phyloP scores from a whole-genome alignment of 2,797 vertebrate species.

The Urocyon cinereoargenteus region DNA sequence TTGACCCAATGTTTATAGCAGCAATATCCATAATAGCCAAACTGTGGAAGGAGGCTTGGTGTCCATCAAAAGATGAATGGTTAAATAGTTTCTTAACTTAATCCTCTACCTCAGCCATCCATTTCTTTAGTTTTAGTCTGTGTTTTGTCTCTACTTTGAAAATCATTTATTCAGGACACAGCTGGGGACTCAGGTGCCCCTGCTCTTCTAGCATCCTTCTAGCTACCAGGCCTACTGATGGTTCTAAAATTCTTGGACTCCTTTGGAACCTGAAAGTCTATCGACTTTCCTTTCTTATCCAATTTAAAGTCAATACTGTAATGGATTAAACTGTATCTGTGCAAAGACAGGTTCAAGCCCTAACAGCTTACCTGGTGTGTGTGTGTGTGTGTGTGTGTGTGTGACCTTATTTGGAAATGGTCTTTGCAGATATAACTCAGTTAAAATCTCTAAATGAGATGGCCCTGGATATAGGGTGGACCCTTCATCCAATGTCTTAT shows the following conservation, averaged over 20 bases:
- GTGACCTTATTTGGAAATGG: background rate
- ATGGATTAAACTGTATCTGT: background rate
- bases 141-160: background rate
- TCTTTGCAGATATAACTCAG: background rate
- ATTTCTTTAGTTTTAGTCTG: background rate
- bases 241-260: background rate
- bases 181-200: background rate
- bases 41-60: too few species aligned
- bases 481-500: background rate
- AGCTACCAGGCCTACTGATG: background rate
- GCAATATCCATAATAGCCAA: too few species aligned
- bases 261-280: background rate
- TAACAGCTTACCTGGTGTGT: background rate
- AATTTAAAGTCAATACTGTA: background rate
- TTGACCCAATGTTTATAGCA: background rate
- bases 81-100: background rate
- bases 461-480: background rate
- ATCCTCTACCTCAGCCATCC: background rate
- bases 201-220: background rate
- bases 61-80: too few species aligned
- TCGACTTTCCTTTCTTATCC: background rate
- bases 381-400: background rate
- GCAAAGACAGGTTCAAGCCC: background rate
- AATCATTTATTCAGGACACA: background rate
- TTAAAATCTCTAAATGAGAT: background rate